A percentile compares a stretch with the other conserved stretches of the same genome.
phyloP scores from a whole-genome alignment of 2,888 invertebrate genomes.

The Biston stratarius region DNA sequence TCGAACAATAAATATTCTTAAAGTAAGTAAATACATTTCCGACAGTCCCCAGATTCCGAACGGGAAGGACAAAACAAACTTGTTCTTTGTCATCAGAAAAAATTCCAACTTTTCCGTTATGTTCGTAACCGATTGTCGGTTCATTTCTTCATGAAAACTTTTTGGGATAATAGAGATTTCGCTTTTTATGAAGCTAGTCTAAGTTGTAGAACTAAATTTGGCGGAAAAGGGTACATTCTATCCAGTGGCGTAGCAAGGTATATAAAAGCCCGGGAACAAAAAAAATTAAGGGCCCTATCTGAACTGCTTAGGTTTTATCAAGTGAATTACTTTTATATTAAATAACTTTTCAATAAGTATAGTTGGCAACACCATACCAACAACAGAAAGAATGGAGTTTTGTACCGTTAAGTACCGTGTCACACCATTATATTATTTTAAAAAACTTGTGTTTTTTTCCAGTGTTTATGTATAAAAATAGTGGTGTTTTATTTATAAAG shows the following conservation, averaged over 20 bases:
- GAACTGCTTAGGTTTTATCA: too few species aligned
- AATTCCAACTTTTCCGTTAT: conserved; percentile 26
- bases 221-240: background rate
- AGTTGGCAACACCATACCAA: too few species aligned
- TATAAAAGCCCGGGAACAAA: too few species aligned
- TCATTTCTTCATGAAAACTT: conserved; percentile 22
- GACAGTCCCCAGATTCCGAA: conserved; percentile 3
- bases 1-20: conserved; percentile 14
- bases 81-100: conserved; percentile 38
- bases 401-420: too few species aligned
- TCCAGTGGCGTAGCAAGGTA: background rate
- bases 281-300: background rate
- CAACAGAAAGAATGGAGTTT: too few species aligned
- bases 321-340: too few species aligned
- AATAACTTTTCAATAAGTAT: too few species aligned
- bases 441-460: too few species aligned
- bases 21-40: conserved; percentile 1
- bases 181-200: conserved; percentile 20
- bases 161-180: conserved; percentile 10
- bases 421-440: too few species aligned
- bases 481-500: too few species aligned
- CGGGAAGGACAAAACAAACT: conserved; percentile 35
- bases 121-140: conserved; percentile 27
- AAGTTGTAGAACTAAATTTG: conserved; percentile 8
- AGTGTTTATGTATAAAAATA: too few species aligned